Percentiles rank a stretch among this genome's conserved stretches.
Evolutionary conservation across 1,140 invertebrate species (phyloP).

Genomic region (Tetramorium simillimum): DNA sequence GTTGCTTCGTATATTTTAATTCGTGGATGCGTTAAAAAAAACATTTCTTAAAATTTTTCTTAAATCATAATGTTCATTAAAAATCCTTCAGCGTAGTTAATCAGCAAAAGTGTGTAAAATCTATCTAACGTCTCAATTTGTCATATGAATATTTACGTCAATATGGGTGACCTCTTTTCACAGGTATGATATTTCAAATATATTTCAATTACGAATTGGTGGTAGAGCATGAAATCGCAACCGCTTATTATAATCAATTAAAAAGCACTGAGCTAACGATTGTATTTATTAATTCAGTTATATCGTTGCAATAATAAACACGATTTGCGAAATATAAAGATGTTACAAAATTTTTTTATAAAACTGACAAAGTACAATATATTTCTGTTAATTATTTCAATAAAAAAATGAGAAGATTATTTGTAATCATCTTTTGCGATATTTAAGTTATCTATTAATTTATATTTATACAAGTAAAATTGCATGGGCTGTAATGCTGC

Average conservation of each 20-base stretch:
- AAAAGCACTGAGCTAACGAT: not conserved
- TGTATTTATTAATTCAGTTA: not conserved
- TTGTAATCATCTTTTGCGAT: not conserved
- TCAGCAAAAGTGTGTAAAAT: not conserved
- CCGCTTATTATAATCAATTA: not conserved
- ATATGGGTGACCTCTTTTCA: not conserved
- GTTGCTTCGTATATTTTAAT: not conserved
- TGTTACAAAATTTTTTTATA: not conserved
- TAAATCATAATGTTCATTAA: not conserved
- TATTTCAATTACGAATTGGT: not conserved
- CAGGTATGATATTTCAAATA: constrained; percentile 28
- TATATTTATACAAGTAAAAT: constrained; percentile 1
- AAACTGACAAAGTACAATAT: not conserved
- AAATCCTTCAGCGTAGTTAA: not conserved
- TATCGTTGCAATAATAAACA: not conserved
- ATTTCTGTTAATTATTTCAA: not conserved
- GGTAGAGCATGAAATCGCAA: not conserved
- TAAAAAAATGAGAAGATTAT: not conserved
- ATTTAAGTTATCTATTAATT: not conserved
- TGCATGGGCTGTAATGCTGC: not conserved
- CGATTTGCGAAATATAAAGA: not conserved
- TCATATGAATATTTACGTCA: not conserved
- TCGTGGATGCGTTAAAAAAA: not conserved
- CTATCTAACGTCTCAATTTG: not conserved
- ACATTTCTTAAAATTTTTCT: not conserved